Conservation (phyloP, 2,113 vertebrate species). For the Lontra canadensis region DNA sequence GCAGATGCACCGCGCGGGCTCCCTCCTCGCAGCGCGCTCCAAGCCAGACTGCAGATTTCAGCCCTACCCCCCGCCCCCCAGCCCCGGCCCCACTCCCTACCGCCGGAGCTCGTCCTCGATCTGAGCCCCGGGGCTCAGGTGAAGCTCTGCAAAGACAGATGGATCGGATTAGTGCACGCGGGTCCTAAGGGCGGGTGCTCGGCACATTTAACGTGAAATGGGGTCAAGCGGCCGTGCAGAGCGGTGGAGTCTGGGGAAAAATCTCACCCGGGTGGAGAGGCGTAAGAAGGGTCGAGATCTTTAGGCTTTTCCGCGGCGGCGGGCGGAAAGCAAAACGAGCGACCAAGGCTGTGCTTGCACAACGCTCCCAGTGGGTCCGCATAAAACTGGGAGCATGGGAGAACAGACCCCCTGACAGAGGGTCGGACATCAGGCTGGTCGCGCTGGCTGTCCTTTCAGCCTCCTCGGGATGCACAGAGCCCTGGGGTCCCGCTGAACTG, state of each 20-base stretch:
- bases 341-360: background rate
- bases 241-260: background rate
- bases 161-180: background rate
- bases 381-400: background rate
- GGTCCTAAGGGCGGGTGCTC: background rate
- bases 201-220: background rate
- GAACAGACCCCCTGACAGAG: background rate
- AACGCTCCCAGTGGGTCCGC: background rate
- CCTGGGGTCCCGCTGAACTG: background rate
- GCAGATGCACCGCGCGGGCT: background rate
- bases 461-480: background rate
- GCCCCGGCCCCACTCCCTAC: rapidly evolving
- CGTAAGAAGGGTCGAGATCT: background rate
- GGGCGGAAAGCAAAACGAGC: background rate
- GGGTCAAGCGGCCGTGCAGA: constrained; percentile 23
- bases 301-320: background rate
- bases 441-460: too few relatives aligned
- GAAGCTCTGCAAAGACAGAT: constrained; percentile 14
- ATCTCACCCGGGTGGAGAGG: background rate
- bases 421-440: rapidly evolving
- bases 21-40: rapidly evolving
- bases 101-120: background rate
- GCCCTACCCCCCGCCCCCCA: rapidly evolving
- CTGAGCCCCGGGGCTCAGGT: background rate
- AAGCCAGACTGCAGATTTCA: rapidly evolving